Percentiles rank a stretch among this genome's conserved stretches.
phyloP scores from a whole-genome alignment of 2,888 invertebrate species.

The Geophilus truncorum region DNA sequence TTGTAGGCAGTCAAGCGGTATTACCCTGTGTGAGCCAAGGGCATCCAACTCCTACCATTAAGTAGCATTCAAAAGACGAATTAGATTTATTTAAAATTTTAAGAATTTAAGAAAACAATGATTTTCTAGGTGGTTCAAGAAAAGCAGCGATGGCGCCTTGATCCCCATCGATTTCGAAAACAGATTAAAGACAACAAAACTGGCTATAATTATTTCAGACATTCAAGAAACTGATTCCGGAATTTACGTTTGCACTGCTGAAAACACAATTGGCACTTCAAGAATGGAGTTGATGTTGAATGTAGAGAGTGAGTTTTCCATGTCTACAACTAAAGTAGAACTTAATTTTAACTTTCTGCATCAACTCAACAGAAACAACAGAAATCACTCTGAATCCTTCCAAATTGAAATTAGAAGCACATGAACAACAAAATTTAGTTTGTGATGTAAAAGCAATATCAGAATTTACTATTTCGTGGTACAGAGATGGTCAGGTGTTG shows the following conservation, averaged over 20 bases:
- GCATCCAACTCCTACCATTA: background rate
- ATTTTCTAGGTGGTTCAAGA: background rate
- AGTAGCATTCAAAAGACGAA: background rate
- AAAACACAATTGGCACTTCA: background rate
- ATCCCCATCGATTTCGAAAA: background rate
- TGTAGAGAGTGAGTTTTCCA: background rate
- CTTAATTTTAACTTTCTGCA: background rate
- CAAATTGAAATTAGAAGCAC: background rate
- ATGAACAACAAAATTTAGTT: background rate
- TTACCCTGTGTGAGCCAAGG: background rate
- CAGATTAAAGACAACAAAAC: background rate
- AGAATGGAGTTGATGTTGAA: background rate
- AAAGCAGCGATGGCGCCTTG: background rate
- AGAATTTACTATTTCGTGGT: background rate
- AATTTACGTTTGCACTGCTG: background rate
- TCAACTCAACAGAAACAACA: background rate
- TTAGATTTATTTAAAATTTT: background rate
- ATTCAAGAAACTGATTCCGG: background rate
- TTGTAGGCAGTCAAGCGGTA: background rate
- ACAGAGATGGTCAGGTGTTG: background rate
- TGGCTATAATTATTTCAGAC: background rate
- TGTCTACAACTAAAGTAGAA: background rate
- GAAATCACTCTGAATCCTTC: background rate
- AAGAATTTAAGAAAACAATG: background rate
- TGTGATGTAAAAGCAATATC: background rate